Evolutionary conservation across 92 coral and sea anemone genomes (phyloP), one percentile per base, ranked within the genome.

Genomic region (Galaxea fascicularis): DNA sequence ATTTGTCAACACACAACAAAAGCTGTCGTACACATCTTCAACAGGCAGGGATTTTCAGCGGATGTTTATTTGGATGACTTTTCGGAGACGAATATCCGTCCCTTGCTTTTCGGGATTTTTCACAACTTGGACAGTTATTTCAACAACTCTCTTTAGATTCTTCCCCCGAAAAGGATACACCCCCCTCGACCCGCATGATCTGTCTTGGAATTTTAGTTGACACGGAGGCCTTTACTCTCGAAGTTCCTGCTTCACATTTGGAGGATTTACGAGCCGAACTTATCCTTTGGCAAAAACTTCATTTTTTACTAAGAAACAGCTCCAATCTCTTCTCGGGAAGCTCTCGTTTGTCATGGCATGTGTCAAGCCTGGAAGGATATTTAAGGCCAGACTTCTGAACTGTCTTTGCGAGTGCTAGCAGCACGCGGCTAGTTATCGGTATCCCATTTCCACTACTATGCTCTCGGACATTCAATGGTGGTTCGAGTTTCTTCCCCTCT

Each of bases 401-500:
- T 13, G 64, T 58, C 87, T 83, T 57, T 20, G 73, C 18, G 56
- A 41, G n/a, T 73, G 66, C 54, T 29, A 75, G 45, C 53, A 25
- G n/a, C n/a, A n/a, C 24, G 57, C 66, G 15, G 62, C 65, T 57
- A 65, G 28, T 51, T 12, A 25, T 10, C 65, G 44, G 20, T 54
- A 47, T 25, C 44, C 64, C 15, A 65, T 78, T 3, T 53, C 89
- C 49, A 1, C 64, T 14, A 30, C 28, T 10, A 66, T 85, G 62
- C 46, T 13, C 16, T 29, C n/a, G 10, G 90, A 86, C 56, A 59
- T 86, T 22, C 78, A 86, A 4, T 86, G 90, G 85, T 86, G 90
- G 90, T 16, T 86, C 22, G 63, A 65, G 0, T 86, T 86, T 79
- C 79, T 86, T 15, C 85, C 85, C 0, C 80, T 21, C 22, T 86